phyloP scores from a whole-genome alignment of 2,797 vertebrate species.

The Monodelphis domestica region DNA sequence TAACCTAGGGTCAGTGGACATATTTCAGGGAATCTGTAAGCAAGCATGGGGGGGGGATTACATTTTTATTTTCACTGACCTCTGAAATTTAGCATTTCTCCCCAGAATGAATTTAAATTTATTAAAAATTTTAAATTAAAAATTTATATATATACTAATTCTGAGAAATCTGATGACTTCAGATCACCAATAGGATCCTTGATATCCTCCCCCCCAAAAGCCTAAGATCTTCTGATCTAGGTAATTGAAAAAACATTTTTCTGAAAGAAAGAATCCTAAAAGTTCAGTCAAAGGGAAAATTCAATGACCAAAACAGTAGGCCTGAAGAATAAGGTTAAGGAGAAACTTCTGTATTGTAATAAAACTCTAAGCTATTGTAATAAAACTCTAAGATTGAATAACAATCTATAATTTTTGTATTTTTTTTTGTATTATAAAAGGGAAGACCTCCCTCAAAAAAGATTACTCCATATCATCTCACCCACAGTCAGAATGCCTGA shows the following conservation, averaged over 20 bases:
- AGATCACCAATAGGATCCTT: background rate
- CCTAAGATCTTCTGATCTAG: background rate
- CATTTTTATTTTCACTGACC: background rate
- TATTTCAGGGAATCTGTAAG: background rate
- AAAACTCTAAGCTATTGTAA: background rate
- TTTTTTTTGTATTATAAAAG: background rate
- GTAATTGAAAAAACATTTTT: background rate
- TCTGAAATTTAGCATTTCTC: background rate
- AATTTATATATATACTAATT: too few species aligned
- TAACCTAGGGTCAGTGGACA: background rate
- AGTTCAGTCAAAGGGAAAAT: background rate
- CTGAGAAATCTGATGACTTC: background rate
- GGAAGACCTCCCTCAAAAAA: background rate
- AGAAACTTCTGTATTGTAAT: background rate
- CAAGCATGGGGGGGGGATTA: background rate
- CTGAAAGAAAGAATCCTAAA: background rate
- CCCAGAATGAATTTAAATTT: too few species aligned
- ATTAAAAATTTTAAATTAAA: too few species aligned
- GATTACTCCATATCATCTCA: background rate
- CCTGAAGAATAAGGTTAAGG: background rate
- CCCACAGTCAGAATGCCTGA: background rate
- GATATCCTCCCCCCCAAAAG: background rate
- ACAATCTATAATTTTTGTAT: background rate
- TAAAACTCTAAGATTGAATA: background rate
- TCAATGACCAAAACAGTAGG: background rate